Base-by-base conservation (phyloP, 1,140 invertebrate genomes). In the Ladona fulva region DNA sequence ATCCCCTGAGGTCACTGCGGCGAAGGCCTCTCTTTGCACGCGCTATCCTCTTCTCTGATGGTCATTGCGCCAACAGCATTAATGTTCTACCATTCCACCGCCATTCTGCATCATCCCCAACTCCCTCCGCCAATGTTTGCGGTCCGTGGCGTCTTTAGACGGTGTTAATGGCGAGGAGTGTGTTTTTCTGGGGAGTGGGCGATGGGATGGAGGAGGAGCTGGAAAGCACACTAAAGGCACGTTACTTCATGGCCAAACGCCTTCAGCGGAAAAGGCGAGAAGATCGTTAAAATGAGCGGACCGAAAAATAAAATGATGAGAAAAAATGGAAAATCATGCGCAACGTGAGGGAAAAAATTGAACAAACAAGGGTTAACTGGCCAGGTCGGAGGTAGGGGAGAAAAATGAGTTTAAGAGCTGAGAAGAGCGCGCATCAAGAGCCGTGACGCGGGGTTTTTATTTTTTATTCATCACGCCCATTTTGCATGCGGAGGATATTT, bases 191-290 rank as follows among this genome's bases (percentile, higher is more conserved):
- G 19, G 44, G 44, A 52, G 44, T 10, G 19, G 44, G 44, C 44
- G 44, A 52, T 52, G 44, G 44, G 44, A 19, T 19, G 44, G 19
- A 52, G 19, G 44, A 19, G 44, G 10, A 19, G 44, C 10, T 52
- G 44, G 44, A 19, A 19, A 10, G 44, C 19, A 19, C 19, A 11
- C 10, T 19, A 52, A 52, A 11, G 44, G 44, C 44, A 19, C 44
- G 44, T 52, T 3, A 12, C 52, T 66, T 66, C 52, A 66, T 66
- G 52, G 52, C 12, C 52, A 22, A 66, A 66, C 16, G 52, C 52
- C 52, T 66, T 66, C 52, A 66, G 52, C 52, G 12, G n/a, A 66
- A 66, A 66, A 66, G 52, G 52, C 52, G 52, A 66, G 52, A 66
- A 66, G 52, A 66, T 66, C 52, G 52, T 66, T 66, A 66, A 66